Conservation (phyloP, 2,888 invertebrate genomes). For the Papilio elwesi region DNA sequence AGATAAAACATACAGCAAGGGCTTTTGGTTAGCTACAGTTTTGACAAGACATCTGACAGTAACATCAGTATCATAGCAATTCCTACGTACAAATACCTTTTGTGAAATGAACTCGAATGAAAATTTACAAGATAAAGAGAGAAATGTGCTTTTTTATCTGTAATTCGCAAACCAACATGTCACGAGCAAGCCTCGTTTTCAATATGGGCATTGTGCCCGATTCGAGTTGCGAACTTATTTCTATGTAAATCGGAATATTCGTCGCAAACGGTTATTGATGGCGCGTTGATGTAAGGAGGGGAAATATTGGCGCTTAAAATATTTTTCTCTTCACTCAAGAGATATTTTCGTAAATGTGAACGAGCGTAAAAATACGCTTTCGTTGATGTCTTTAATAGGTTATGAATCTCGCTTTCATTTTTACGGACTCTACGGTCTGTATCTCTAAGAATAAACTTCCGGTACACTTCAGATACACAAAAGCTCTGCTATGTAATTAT, state of each 20-base stretch:
- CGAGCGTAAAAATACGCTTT: neutral
- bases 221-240: conserved; percentile 46
- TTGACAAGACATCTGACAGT: too few species aligned
- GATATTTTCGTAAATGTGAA: conserved; percentile 16
- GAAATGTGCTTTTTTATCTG: conserved; percentile 25
- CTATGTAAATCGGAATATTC: conserved; percentile 49
- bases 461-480: too few species aligned
- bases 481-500: too few species aligned
- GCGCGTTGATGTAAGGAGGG: conserved; percentile 4
- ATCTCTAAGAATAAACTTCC: neutral
- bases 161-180: conserved; percentile 32
- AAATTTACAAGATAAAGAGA: conserved; percentile 7
- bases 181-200: conserved; percentile 35
- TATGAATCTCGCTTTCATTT: neutral
- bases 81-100: neutral
- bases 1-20: too few species aligned
- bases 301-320: conserved; percentile 13
- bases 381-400: neutral
- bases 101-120: neutral
- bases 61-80: too few species aligned
- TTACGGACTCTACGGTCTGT: conserved; percentile 2
- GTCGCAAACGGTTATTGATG: conserved; percentile 44
- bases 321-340: conserved; percentile 1
- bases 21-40: too few species aligned
- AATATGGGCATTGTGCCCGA: conserved; percentile 26